Percentiles rank a stretch among this genome's conserved stretches.
Conservation (phyloP, 2,113 vertebrate species). For the Laterallus jamaicensis region DNA sequence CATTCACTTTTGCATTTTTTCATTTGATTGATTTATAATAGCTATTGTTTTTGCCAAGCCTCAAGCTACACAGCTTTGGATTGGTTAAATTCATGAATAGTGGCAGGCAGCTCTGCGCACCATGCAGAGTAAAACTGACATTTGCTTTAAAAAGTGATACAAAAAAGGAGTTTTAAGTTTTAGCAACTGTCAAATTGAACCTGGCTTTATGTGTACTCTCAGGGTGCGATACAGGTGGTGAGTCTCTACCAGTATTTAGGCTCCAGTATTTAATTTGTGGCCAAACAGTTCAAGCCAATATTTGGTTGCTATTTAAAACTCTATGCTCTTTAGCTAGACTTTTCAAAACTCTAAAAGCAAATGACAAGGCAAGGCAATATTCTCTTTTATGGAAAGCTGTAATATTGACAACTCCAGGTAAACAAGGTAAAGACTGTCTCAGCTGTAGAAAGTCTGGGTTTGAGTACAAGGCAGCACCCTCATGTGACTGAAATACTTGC, state of each 20-base stretch:
- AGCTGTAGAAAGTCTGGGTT: not conserved
- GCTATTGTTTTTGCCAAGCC: not conserved
- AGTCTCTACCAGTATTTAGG: not conserved
- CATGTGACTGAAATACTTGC: not conserved
- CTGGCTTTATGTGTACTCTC: not conserved
- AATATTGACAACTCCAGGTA: not conserved
- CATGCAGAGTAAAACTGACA: not conserved
- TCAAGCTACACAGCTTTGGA: not conserved
- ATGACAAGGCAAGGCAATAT: not conserved
- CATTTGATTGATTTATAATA: not conserved
- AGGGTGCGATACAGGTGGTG: not conserved
- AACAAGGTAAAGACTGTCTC: not conserved
- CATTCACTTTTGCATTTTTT: not conserved
- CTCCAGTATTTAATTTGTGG: not conserved
- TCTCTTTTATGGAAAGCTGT: not conserved
- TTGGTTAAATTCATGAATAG: not conserved
- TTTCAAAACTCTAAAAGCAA: not conserved
- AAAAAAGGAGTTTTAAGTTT: not conserved
- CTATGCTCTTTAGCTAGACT: not conserved
- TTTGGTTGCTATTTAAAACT: constrained; percentile 11
- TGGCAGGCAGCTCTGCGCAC: not conserved
- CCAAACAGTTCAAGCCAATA: not conserved
- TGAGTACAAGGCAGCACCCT: not conserved
- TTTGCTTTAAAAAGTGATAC: not conserved
- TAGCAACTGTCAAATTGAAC: not conserved